These are phyloP conservation scores for Melieria crassipennis DNA, from an alignment of 2,888 invertebrate genomes.

Conservation along the genomic window DNA sequence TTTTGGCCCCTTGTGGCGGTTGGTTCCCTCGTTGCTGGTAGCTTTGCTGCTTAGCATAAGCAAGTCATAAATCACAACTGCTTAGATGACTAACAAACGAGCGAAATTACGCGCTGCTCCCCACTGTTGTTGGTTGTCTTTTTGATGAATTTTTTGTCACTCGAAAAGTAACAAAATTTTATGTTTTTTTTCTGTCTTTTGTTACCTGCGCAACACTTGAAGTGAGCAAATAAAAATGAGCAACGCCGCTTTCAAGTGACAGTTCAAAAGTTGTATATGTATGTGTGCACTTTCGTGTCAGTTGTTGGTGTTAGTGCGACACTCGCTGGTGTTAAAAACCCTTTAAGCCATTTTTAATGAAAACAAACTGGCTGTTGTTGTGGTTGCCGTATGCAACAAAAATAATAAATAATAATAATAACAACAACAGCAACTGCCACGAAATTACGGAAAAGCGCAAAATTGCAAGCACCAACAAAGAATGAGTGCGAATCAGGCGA, in stretches of 20 bases:
- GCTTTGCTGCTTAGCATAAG: not conserved
- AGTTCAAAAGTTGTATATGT: not conserved
- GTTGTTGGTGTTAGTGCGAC: not conserved
- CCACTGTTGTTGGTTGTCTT: not conserved
- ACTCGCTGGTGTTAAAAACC: not conserved
- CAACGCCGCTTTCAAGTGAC: too few species aligned
- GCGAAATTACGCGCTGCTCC: not conserved
- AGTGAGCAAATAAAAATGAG: too few species aligned
- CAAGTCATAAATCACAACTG: not conserved
- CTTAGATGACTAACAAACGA: constrained; percentile 9
- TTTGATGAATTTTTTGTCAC: not conserved
- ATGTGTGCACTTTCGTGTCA: not conserved
- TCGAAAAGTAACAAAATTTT: not conserved
- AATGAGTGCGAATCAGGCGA: too few species aligned
- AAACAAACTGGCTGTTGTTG: too few species aligned
- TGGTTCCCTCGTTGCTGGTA: not conserved
- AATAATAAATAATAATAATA: too few species aligned
- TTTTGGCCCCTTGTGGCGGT: not conserved
- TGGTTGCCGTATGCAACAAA: too few species aligned
- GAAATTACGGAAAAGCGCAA: too few species aligned
- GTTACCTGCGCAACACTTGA: too few species aligned
- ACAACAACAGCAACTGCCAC: too few species aligned
- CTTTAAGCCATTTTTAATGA: too few species aligned
- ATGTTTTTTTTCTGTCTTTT: not conserved
- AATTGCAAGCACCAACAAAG: too few species aligned